These are phyloP conservation scores for Apis laboriosa DNA, from an alignment of 1,140 invertebrate genomes.

Conservation along the genomic window DNA sequence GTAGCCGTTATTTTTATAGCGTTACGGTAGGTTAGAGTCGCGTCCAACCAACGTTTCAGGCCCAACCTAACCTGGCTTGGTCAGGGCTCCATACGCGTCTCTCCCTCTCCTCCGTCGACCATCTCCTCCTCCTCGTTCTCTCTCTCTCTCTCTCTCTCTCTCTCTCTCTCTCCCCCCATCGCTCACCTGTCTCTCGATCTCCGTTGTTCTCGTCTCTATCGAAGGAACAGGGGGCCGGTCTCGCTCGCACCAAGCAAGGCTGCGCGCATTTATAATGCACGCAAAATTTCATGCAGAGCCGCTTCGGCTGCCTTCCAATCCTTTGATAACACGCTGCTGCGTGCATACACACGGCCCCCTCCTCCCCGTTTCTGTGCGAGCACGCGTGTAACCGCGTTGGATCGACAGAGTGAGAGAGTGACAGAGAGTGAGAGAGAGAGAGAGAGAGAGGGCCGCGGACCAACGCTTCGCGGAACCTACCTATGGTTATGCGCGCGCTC, in stretches of 20 bases:
- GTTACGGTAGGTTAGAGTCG: constrained; percentile 78
- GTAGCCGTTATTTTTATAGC: constrained; percentile 78
- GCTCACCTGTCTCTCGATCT: constrained; percentile 41
- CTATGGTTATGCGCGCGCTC: constrained; percentile 8
- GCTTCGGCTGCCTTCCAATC: constrained; percentile 71
- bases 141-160: background rate
- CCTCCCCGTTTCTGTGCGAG: background rate
- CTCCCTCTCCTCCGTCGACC: background rate
- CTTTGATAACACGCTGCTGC: constrained; percentile 72
- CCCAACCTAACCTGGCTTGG: constrained; percentile 67
- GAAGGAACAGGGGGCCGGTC: constrained; percentile 32
- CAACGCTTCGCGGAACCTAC: constrained; percentile 14
- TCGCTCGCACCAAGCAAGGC: constrained; percentile 53
- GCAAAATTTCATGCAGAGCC: constrained; percentile 77
- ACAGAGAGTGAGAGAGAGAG: background rate
- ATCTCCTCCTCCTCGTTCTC: background rate
- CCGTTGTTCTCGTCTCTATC: constrained; percentile 19
- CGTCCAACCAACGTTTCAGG: constrained; percentile 71
- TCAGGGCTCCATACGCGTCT: constrained; percentile 62
- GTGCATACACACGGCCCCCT: constrained; percentile 49
- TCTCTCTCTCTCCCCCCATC: background rate
- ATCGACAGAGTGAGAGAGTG: background rate
- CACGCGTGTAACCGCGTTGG: background rate
- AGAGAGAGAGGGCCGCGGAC: no score
- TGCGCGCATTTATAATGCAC: constrained; percentile 77